phyloP scores from a whole-genome alignment of 1,140 invertebrate species.

The Colletes latitarsis region DNA sequence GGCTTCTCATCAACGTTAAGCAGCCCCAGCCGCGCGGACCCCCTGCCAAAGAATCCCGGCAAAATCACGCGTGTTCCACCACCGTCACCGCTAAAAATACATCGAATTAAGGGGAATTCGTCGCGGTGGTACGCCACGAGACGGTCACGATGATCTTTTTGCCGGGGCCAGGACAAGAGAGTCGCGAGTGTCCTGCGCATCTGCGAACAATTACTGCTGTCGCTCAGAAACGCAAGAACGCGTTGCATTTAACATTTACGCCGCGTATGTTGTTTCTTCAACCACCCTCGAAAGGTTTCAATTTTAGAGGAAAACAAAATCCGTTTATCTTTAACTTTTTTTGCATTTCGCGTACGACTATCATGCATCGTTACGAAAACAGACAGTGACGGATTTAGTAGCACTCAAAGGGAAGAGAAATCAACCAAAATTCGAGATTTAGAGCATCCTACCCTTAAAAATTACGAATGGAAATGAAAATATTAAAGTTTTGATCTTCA shows the following conservation, averaged over 20 bases:
- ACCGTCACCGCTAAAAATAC: constrained; percentile 42
- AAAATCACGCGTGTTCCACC: constrained; percentile 14
- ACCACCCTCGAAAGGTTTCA: too few species aligned
- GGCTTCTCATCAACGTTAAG: neutral
- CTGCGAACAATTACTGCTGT: constrained; percentile 49
- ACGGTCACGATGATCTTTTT: neutral
- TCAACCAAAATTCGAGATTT: too few species aligned
- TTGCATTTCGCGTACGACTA: too few species aligned
- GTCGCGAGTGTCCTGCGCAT: constrained; percentile 19
- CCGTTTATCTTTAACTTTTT: too few species aligned
- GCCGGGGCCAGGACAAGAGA: neutral
- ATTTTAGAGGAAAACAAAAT: too few species aligned
- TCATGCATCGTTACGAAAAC: too few species aligned
- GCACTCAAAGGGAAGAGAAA: too few species aligned
- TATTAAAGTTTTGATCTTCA: too few species aligned
- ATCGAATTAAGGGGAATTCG: constrained; percentile 41
- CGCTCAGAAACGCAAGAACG: constrained; percentile 5
- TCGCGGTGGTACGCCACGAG: constrained; percentile 7
- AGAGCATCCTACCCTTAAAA: too few species aligned
- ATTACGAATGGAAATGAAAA: too few species aligned
- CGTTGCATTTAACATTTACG: neutral
- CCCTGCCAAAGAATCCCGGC: neutral
- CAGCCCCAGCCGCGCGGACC: neutral
- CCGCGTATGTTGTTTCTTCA: too few species aligned
- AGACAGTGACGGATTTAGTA: too few species aligned